These are phyloP conservation scores for Pomacea maculata DNA, from an alignment of 1,140 invertebrate species.

Conservation along the genomic window DNA sequence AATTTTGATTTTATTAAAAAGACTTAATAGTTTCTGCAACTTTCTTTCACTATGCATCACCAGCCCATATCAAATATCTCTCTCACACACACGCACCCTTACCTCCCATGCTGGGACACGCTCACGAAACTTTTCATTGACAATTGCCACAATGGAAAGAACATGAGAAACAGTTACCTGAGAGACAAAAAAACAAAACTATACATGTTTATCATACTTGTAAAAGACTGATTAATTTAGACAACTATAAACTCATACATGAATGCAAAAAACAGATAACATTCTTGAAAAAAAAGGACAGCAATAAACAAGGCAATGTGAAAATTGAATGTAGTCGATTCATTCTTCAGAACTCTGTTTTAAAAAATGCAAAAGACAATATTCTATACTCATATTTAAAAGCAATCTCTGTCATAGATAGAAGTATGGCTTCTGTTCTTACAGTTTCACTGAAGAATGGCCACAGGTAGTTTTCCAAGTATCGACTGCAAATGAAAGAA, in stretches of 20 bases:
- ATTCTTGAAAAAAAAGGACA: too few species aligned
- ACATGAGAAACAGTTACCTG: slow-evolving; percentile 75
- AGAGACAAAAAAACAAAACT: slow-evolving; percentile 19
- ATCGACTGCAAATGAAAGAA: slow-evolving; percentile 74
- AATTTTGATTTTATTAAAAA: too few species aligned
- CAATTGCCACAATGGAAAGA: slow-evolving; percentile 95
- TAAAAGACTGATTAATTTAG: neutral
- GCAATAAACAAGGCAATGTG: too few species aligned
- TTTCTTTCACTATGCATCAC: too few species aligned
- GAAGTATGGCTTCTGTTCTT: slow-evolving; percentile 16
- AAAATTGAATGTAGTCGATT: too few species aligned
- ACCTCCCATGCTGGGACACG: slow-evolving; percentile 95
- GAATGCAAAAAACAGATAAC: too few species aligned
- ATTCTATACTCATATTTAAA: too few species aligned
- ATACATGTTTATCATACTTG: neutral
- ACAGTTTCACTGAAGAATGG: slow-evolving; percentile 80
- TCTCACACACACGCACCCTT: slow-evolving; percentile 35
- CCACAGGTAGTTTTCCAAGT: slow-evolving; percentile 97
- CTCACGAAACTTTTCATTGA: slow-evolving; percentile 98
- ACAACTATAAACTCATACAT: too few species aligned
- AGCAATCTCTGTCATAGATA: too few species aligned
- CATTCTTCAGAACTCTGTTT: too few species aligned
- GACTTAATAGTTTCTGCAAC: too few species aligned
- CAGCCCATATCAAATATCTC: neutral
- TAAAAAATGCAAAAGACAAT: too few species aligned